These are phyloP conservation scores for Perognathus longimembris DNA, from an alignment of 2,113 vertebrate genomes.

Conservation along the genomic window DNA sequence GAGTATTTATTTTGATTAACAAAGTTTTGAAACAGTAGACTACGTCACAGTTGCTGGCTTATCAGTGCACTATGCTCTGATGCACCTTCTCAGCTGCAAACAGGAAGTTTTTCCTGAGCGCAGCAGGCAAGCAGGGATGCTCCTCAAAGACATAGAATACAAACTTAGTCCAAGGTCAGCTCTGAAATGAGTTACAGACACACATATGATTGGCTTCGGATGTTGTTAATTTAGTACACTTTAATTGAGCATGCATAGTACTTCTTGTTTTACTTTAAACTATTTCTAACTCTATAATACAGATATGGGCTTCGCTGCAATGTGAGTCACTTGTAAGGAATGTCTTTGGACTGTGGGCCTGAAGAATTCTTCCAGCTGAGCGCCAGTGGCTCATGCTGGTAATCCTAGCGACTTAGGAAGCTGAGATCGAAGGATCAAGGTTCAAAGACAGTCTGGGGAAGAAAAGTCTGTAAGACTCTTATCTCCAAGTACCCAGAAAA, in stretches of 20 bases:
- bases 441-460: too few relatives aligned
- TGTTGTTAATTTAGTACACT: background rate
- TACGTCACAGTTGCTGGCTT: background rate
- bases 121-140: background rate
- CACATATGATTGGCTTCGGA: background rate
- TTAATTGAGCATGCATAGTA: background rate
- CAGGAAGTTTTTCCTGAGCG: background rate
- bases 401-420: too few relatives aligned
- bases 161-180: background rate
- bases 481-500: too few relatives aligned
- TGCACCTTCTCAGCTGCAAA: background rate
- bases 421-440: too few relatives aligned
- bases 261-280: conserved; percentile 34
- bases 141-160: background rate
- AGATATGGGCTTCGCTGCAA: background rate
- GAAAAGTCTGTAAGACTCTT: too few relatives aligned
- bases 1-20: background rate
- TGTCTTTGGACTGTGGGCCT: background rate
- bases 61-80: background rate
- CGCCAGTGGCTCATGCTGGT: too few relatives aligned
- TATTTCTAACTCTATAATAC: conserved; percentile 21
- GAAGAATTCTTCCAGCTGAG: background rate
- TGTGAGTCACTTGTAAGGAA: background rate
- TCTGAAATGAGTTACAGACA: conserved; percentile 7
- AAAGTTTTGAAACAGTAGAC: background rate